phyloP scores from a whole-genome alignment of 2,888 invertebrate species.

The Hypselothyrea guttata region DNA sequence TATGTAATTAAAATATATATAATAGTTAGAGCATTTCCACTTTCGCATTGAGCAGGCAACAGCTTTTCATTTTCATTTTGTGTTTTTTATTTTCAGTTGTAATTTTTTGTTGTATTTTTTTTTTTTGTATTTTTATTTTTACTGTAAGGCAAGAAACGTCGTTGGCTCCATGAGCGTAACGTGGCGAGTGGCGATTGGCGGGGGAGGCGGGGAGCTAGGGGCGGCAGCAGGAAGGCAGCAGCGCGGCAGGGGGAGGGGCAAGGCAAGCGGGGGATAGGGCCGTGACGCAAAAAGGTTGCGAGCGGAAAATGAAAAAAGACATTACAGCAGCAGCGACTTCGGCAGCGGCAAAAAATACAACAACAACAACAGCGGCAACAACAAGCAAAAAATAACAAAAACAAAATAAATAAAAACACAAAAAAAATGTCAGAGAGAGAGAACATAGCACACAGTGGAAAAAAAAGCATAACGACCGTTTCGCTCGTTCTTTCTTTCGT shows the following conservation, averaged over 20 bases:
- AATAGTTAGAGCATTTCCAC: no score
- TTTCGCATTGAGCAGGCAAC: no score
- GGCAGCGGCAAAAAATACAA: constrained; percentile 21
- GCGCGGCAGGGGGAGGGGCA: neutral
- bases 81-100: constrained; percentile 12
- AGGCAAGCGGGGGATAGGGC: constrained; percentile 14
- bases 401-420: constrained; percentile 56
- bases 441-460: constrained; percentile 56
- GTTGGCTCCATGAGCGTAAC: constrained; percentile 52
- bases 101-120: constrained; percentile 16
- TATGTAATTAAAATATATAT: no score
- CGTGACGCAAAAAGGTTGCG: constrained; percentile 73
- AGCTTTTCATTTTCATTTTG: constrained; percentile 17
- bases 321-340: constrained; percentile 62
- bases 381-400: constrained; percentile 41
- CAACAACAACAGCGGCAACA: no score
- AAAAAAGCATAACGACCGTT: constrained; percentile 76
- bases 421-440: constrained; percentile 44
- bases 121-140: constrained; percentile 22
- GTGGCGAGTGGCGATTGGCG: constrained; percentile 2
- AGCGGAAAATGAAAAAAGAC: constrained; percentile 74
- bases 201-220: neutral
- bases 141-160: constrained; percentile 57
- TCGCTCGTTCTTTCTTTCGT: constrained; percentile 40
- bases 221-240: neutral